Evolutionary conservation across 2,888 invertebrate species (phyloP), one percentile per base, ranked within the genome.

Genomic region (Podotricha telesiphe): DNA sequence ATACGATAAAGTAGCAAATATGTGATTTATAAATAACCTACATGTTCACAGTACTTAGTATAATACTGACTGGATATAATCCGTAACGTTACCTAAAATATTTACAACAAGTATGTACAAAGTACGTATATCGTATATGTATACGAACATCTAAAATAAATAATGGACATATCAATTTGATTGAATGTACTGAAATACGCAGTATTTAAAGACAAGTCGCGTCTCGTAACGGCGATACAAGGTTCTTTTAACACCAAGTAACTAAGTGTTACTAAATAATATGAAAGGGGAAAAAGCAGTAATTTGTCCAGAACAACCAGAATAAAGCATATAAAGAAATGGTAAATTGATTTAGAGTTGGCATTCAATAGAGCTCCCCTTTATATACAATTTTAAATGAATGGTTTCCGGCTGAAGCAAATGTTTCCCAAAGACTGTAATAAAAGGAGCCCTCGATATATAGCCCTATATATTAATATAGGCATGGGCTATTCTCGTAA

Each of bases 161-260:
- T 91, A 91, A 87, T 82, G 85, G 83, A 90, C 91, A 89, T 87
- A 81, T 87, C 88, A 90, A 91, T 92, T 90, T 87, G 75, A 91
- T 91, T 90, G 89, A 88, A 91, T 85, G 86, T 81, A 82, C 82
- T 82, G 73, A 85, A 80, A 81, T 81, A 84, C 79, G 83, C 82
- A 83, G 80, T 80, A 80, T 85, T 86, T 86, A 85, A 83, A 85
- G 86, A 86, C 85, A 80, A 78, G 76, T 72, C 74, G 77, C 77
- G 85, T 86, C 86, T 87, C 75, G 71, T 53, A 37, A 71, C 63
- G 61, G 69, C n/a, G n/a, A n/a, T n/a, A n/a, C n/a, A n/a, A n/a
- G n/a, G n/a, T n/a, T n/a, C n/a, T n/a, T n/a, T n/a, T n/a, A n/a
- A n/a, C n/a, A n/a, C n/a, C n/a, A n/a, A n/a, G n/a, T n/a, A n/a